Base-by-base conservation (phyloP, 2,113 vertebrate species). In the Procavia capensis region DNA sequence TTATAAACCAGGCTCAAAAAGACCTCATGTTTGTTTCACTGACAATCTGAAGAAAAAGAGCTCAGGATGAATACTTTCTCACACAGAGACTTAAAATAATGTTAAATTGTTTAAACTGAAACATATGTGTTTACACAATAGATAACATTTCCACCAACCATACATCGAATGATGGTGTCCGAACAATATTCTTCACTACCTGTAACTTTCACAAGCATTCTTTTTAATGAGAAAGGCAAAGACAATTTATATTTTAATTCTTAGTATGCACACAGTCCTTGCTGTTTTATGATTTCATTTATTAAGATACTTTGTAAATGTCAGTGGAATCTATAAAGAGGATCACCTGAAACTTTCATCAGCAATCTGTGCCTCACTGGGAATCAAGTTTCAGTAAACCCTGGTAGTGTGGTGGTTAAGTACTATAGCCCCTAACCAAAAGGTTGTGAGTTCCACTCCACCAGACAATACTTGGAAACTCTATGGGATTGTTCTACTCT, bases 91-190 rank as follows among this genome's bases (percentile, higher is more conserved):
- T 80, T 87, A 57, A 81, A 80, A 70, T 22, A 64, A 50, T 41
- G 11, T 47, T 94, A 85, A 85, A 36, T 76, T 79, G 47, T 68
- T 94, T 90, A 68, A 80, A 45, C 20, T n/a, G 39, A 81, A 72
- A 70, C 34, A 7, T 29, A 72, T 19, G 5, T 78, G 6, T 14
- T 91, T 89, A 87, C 57, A 39, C 3, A 93, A 34, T 72, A 61
- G 11, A 20, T 64, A 45, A 80, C 59, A 13, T 81, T 82, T 85
- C 45, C 41, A 63, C 19, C 4, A 19, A 78, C 10, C 39, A 14
- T 16, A 68, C 20, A 70, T 25, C 29, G 6, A 75, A 70, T 7
- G n/a, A 63, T 82, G 22, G 7, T 54, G 9, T 78, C 68, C 3
- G n/a, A 27, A 47, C 20, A 74, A 2, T 54, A 81, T 31, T 90